Base-by-base conservation (phyloP, 2,113 vertebrate genomes). In the Caloenas nicobarica region DNA sequence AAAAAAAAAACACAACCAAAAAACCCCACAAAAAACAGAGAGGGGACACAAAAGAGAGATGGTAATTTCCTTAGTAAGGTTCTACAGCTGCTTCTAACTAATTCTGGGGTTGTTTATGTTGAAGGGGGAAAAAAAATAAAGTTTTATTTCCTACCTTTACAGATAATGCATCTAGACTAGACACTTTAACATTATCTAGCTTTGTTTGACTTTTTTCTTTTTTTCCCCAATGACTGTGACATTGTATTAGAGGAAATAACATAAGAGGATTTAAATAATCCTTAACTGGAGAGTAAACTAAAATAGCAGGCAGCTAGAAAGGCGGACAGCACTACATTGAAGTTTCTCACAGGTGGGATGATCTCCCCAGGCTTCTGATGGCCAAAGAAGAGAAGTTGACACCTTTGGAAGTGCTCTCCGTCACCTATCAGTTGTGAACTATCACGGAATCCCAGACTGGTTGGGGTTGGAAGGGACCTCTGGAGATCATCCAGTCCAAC, bases 301-400 rank as follows among this genome's bases (percentile, higher is more conserved):
- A 95, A 80, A 93, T 9, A 29, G 34, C 53, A 93, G 24, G 16
- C 13, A 72, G 60, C 40, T 57, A 53, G 18, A 76, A 97, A 96
- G 40, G 44, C 38, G 48, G 44, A 33, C 13, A 72, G 34, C 5
- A 31, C 50, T 21, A 46, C 1, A 0, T 16, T 76, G 10, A 54
- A 36, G 36, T 26, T 71, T n/a, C 31, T 42, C 42, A 7, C 3
- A n/a, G 22, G 16, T 23, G 54, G 38, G 22, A 12, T 54, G 34
- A 70, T 84, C 31, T 91, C 56, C 24, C 12, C 76, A 51, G 70
- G 53, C 38, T 78, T 78, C 68, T 69, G 28, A 34, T 8, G 68
- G n/a, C 26, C 50, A 29, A 42, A 46, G 65, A 5, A 34, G 31
- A n/a, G 48, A 85, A 15, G 8, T 23, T 42, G 53, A 46, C 1